These are phyloP conservation scores for Zapornia atra DNA, from an alignment of 2,113 vertebrate genomes.

Conservation along the genomic window DNA sequence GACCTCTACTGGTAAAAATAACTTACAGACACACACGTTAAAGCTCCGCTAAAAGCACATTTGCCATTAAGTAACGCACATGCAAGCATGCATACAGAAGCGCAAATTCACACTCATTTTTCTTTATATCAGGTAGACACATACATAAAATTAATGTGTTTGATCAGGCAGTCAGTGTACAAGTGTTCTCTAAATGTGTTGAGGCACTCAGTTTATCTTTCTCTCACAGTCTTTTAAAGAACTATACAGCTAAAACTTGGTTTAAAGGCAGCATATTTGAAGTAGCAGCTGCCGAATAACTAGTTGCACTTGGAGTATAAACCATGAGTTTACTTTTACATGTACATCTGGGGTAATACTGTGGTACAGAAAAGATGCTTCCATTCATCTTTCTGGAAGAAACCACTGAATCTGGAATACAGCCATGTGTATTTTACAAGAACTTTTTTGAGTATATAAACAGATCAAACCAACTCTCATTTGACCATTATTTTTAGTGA, in stretches of 20 bases:
- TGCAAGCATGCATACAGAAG: accelerated
- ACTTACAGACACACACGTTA: neutral
- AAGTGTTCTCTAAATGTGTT: neutral
- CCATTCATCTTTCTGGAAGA: neutral
- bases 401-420: neutral
- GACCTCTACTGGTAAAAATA: slow-evolving; percentile 72
- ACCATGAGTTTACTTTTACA: neutral
- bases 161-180: neutral
- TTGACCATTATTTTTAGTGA: neutral
- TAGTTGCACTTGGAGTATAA: neutral
- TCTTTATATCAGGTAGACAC: neutral
- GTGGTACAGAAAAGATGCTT: neutral
- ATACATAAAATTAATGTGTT: neutral
- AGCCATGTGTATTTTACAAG: neutral
- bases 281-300: neutral
- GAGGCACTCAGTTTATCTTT: neutral
- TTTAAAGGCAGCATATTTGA: neutral
- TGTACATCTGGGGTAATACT: neutral
- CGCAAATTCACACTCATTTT: neutral
- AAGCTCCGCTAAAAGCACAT: neutral
- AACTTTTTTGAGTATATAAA: neutral
- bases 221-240: neutral
- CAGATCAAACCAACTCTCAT: neutral
- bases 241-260: neutral
- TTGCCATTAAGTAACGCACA: accelerated